A percentile compares a stretch with the other conserved stretches of the same genome.
Conservation (phyloP, 2,888 invertebrate species). For the Drosophila meridiana region DNA sequence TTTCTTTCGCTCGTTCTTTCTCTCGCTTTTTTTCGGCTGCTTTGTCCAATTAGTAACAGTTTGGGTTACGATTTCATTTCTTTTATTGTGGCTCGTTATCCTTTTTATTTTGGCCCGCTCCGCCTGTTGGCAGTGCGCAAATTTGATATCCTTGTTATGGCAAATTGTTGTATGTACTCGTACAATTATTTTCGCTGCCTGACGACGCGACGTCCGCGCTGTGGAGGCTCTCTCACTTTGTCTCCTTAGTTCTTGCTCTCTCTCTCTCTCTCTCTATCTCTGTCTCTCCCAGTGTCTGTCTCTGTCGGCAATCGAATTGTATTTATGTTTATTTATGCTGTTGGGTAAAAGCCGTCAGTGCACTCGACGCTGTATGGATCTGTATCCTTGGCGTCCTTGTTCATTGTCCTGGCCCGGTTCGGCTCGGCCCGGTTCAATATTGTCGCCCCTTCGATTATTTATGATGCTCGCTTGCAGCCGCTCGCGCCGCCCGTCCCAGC, state of each 20-base stretch:
- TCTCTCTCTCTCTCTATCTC: neutral
- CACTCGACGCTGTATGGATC: conserved; percentile 28
- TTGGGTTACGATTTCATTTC: conserved; percentile 78
- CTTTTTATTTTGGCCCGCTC: conserved; percentile 66
- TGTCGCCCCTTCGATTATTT: conserved; percentile 81
- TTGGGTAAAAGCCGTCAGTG: conserved; percentile 58
- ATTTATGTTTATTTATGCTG: conserved; percentile 66
- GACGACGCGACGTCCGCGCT: conserved; percentile 10
- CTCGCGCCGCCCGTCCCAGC: conserved; percentile 51
- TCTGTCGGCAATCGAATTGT: conserved; percentile 52
- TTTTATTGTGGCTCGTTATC: conserved; percentile 81
- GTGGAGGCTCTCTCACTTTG: conserved; percentile 6
- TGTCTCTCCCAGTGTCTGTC: conserved; percentile 2
- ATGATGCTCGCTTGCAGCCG: conserved; percentile 69
- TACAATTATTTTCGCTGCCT: conserved; percentile 68
- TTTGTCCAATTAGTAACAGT: conserved; percentile 82
- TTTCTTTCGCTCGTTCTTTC: conserved; percentile 18
- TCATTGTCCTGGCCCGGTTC: conserved; percentile 57
- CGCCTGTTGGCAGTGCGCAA: conserved; percentile 61
- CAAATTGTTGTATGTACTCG: conserved; percentile 71
- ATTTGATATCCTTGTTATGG: conserved; percentile 81
- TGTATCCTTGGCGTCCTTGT: conserved; percentile 20
- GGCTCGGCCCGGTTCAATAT: conserved; percentile 61
- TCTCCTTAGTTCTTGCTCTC: conserved; percentile 16
- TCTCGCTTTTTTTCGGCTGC: conserved; percentile 50